These are phyloP conservation scores for Phalacrocorax aristotelis DNA, from an alignment of 2,113 vertebrate genomes.

Conservation along the genomic window DNA sequence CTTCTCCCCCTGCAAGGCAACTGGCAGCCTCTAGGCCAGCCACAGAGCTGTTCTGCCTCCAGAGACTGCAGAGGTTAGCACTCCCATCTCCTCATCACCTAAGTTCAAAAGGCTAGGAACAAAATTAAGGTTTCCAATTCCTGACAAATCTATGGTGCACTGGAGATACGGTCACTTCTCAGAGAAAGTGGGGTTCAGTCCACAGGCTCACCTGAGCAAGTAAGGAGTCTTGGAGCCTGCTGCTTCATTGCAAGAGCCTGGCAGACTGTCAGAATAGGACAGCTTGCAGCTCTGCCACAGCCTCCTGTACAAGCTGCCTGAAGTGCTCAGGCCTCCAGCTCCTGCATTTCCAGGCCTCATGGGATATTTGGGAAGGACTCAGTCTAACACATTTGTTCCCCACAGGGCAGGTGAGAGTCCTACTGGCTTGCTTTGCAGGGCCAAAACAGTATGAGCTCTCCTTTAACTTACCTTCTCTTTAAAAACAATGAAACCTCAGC, in stretches of 20 bases:
- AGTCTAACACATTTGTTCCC: neutral
- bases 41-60: neutral
- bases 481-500: neutral
- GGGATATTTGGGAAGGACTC: neutral
- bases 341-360: neutral
- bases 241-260: neutral
- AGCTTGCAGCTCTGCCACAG: neutral
- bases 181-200: neutral
- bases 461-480: neutral
- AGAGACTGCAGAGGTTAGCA: neutral
- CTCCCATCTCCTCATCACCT: neutral
- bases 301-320: neutral
- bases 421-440: neutral
- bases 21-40: neutral
- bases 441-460: neutral
- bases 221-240: neutral
- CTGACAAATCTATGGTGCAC: neutral
- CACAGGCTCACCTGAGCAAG: neutral
- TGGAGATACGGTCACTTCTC: neutral
- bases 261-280: neutral
- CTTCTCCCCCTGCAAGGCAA: neutral
- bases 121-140: neutral
- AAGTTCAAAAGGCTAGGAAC: neutral
- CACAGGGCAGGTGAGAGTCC: neutral
- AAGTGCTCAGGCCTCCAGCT: neutral